Percentiles rank a stretch among this genome's conserved stretches.
These are phyloP conservation scores for Procavia capensis DNA, from an alignment of 2,113 vertebrate genomes.

Conservation along the genomic window DNA sequence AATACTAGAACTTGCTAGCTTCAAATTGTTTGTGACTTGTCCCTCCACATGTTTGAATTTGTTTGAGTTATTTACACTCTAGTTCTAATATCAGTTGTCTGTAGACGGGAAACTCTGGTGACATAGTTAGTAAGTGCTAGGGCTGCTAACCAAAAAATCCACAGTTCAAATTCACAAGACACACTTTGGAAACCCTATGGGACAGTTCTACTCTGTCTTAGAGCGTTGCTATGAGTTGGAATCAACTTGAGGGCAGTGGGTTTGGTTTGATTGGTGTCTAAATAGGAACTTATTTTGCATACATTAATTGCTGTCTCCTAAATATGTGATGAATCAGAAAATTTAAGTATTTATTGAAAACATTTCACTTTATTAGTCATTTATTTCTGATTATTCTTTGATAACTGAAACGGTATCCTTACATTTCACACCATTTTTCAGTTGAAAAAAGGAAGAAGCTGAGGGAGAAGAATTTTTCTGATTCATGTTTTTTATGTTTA, in stretches of 20 bases:
- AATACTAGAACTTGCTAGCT: neutral
- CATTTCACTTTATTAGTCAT: fast-evolving
- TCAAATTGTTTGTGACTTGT: neutral
- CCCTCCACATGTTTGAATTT: neutral
- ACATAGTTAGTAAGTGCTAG: too few species aligned
- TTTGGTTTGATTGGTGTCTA: too few species aligned
- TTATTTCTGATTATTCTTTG: neutral
- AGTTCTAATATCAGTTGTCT: neutral
- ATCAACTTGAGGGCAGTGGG: too few species aligned
- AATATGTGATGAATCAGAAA: neutral
- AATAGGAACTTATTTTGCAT: neutral
- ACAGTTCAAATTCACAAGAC: too few species aligned
- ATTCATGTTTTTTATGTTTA: neutral
- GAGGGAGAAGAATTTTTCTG: neutral
- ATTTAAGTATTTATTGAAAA: neutral
- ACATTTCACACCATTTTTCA: neutral
- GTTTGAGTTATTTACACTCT: neutral
- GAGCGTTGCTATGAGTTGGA: too few species aligned
- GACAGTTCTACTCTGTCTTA: too few species aligned
- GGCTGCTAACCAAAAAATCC: too few species aligned
- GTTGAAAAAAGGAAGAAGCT: neutral
- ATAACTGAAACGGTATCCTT: neutral
- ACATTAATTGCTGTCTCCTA: neutral
- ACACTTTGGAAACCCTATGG: too few species aligned
- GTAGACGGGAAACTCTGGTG: too few species aligned